Conservation (phyloP, 2,888 invertebrate species). For the Pomacea canaliculata region DNA sequence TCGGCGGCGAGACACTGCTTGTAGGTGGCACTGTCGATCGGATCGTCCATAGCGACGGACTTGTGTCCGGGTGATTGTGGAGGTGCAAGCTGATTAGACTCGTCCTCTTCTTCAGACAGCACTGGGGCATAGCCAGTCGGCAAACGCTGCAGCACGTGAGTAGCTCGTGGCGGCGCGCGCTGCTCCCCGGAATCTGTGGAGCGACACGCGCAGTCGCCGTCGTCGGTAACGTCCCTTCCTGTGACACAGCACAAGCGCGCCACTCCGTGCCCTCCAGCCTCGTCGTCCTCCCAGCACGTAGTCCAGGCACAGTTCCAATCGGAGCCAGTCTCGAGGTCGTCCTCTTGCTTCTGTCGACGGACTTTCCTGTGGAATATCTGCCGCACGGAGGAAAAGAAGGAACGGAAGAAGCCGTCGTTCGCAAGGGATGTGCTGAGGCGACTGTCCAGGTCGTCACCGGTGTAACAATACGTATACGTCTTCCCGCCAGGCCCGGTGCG, state of each 20-base stretch:
- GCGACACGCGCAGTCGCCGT: neutral
- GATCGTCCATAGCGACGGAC: neutral
- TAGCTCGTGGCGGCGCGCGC: constrained; percentile 14
- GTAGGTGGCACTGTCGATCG: neutral
- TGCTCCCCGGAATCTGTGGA: constrained; percentile 10
- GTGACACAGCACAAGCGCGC: neutral
- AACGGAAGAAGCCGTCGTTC: constrained; percentile 17
- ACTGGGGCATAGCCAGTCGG: constrained; percentile 19
- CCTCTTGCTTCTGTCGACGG: constrained; percentile 20
- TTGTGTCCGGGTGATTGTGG: neutral
- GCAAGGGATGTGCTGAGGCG: neutral
- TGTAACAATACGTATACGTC: constrained; percentile 11
- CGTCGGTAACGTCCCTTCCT: neutral
- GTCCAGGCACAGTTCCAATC: neutral
- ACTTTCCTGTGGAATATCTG: constrained; percentile 32
- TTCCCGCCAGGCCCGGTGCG: constrained; percentile 8
- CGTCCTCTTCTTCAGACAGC: constrained; percentile 21
- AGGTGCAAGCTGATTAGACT: neutral
- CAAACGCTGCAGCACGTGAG: neutral
- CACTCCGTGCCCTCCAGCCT: neutral
- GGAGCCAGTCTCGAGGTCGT: neutral
- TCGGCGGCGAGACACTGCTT: neutral
- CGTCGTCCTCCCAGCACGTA: constrained; percentile 6
- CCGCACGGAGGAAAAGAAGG: constrained; percentile 24
- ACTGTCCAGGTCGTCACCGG: neutral